Evolutionary conservation across 2,113 vertebrate species (phyloP), one percentile per base, ranked within the genome.

Genomic region (Ellobius talpinus): DNA sequence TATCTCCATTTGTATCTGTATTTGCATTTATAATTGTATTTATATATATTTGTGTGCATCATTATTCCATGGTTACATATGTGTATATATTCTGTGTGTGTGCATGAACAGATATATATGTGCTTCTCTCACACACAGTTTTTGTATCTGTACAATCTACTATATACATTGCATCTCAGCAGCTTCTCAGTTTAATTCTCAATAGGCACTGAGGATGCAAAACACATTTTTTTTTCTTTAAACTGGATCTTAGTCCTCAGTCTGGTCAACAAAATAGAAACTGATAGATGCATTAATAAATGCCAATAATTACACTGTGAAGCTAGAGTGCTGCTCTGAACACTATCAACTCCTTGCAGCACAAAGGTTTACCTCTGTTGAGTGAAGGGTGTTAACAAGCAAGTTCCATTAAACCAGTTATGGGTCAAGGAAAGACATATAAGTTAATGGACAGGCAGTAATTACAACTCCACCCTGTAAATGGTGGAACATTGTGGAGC

Each of bases 391-490:
- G 10, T 78, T 63, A 61, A 47, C 31, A 68, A 87, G 72, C 7
- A 58, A 87, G 50, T 11, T 79, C 23, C 52, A 31, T 77, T 45
- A 96, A 90, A 39, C 14, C 36, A 55, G 23, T 24, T 39, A 65
- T 47, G 73, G 39, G 21, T 84, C 55, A 94, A 23, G 17, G 42
- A 82, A 55, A 87, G 70, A 21, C 21, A 24, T 87, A 84, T 33
- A n/a, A 63, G 26, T 84, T 63, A 87, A 91, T 50, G 29, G 47
- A 24, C 3, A 26, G 63, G 23, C 7, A 90, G n/a, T 55, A 90
- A 92, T 58, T 88, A 73, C 36, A 92, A 70, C 79, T 93, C 65
- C 19, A 74, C 52, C 70, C 72, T 58, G 45, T 50, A 50, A 95
- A 50, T 26, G 96, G 61, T 76, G 76, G 24, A 61, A 17, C 23